Percentiles rank a stretch among this genome's conserved stretches.
Conservation (phyloP, 2,888 invertebrate genomes). For the Eristalinus aeneus region DNA sequence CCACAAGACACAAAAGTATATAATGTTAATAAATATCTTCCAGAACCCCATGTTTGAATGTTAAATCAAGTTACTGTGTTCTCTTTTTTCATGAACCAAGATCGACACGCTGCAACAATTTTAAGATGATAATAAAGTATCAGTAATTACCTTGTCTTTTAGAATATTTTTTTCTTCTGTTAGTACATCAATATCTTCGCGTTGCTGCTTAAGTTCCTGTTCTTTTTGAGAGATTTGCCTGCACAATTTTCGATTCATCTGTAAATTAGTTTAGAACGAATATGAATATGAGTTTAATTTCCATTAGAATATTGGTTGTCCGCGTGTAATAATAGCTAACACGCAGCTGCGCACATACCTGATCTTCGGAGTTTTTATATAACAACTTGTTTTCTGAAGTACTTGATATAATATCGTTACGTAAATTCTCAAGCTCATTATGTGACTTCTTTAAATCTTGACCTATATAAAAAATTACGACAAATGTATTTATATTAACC, state of each 20-base stretch:
- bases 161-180: constrained; percentile 73
- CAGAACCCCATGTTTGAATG: too few species aligned
- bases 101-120: too few species aligned
- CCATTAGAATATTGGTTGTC: too few species aligned
- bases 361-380: constrained; percentile 68
- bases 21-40: too few species aligned
- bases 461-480: constrained; percentile 66
- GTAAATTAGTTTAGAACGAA: constrained; percentile 13
- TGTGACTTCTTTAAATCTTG: constrained; percentile 72
- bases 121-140: too few species aligned
- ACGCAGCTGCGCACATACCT: too few species aligned
- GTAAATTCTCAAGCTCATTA: constrained; percentile 74
- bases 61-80: too few species aligned
- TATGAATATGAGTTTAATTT: neutral
- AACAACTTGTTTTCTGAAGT: constrained; percentile 71
- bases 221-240: constrained; percentile 77
- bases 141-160: constrained; percentile 73
- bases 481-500: too few species aligned
- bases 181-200: constrained; percentile 73
- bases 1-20: too few species aligned
- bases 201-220: constrained; percentile 72
- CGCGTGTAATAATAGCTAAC: too few species aligned
- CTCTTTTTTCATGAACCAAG: too few species aligned
- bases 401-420: constrained; percentile 72
- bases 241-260: constrained; percentile 76